A percentile compares a stretch with the other conserved stretches of the same genome.
Conservation (phyloP, 2,113 vertebrate species). For the Platysteira castanea region DNA sequence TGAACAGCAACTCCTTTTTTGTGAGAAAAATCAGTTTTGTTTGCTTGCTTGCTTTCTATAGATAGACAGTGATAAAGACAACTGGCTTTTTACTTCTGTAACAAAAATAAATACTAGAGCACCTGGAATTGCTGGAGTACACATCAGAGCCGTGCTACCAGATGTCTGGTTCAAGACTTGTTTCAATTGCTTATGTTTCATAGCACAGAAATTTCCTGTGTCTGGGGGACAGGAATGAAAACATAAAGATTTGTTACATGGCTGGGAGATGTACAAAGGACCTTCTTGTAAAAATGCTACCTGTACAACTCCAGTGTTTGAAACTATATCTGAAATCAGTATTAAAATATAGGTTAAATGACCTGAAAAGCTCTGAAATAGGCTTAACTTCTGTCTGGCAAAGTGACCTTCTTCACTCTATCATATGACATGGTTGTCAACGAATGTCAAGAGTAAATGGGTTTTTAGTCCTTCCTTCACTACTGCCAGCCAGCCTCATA, state of each 20-base stretch:
- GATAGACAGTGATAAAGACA: not conserved
- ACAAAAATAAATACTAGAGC: not conserved
- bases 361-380: not conserved
- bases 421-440: not conserved
- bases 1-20: not conserved
- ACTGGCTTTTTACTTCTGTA: not conserved
- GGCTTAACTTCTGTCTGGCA: not conserved
- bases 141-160: not conserved
- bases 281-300: not conserved
- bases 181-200: not conserved
- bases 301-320: not conserved
- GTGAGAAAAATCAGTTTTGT: not conserved
- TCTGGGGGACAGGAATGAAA: not conserved
- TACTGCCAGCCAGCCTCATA: not conserved
- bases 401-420: not conserved
- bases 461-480: not conserved
- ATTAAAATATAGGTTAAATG: not conserved
- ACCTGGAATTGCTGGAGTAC: not conserved
- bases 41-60: not conserved
- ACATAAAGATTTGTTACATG: not conserved
- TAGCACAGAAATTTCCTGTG: not conserved
- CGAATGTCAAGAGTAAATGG: not conserved
- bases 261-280: not conserved
- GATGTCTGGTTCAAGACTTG: not conserved
- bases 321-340: not conserved